Base-by-base conservation (phyloP, 2,888 invertebrate species). In the Patella depressa region DNA sequence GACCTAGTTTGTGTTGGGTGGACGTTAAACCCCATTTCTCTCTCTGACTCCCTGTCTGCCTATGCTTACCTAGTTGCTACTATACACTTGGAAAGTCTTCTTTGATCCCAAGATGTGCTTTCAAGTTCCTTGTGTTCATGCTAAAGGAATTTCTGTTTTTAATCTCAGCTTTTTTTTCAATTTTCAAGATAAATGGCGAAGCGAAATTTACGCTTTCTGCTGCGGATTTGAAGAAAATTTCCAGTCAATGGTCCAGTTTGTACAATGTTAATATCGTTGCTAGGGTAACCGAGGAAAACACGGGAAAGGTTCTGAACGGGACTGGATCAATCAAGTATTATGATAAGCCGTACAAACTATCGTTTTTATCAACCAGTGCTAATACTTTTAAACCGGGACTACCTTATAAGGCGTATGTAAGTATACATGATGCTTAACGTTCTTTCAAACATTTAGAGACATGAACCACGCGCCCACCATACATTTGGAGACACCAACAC, bases 321-420 rank as follows among this genome's bases (percentile, higher is more conserved):
- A 94, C 96, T 0, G 93, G 94, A 0, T 93, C 95, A 80, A 93
- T 96, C 65, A 93, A 94, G 76, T 92, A 98, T 5, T 96, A 96
- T 91, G 95, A 95, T 76, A 94, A 95, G 88, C 94, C 94, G 83
- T 95, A 96, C 86, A 94, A 94, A 84, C 93, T 96, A 92, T 94
- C 95, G 78, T 93, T 96, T 72, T 94, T 96, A 53, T 94, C 95
- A 86, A 95, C 95, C 71, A 83, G 80, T 15, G 95, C 97, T 0
- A 95, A 95, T 85, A 95, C 95, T 83, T 98, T 97, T 92, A 96
- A 97, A 91, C 97, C 97, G 1, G 96, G 95, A 53, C 93, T 97
- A 75, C 95, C 95, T 82, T 96, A 95, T 85, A 95, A 94, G 57
- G 95, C 96, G 34, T 95, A 95, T 92, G 96, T 96, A 91, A 93